Evolutionary conservation across 2,113 vertebrate species (phyloP), one percentile per base, ranked within the genome.

Genomic region (Microtus montanus): DNA sequence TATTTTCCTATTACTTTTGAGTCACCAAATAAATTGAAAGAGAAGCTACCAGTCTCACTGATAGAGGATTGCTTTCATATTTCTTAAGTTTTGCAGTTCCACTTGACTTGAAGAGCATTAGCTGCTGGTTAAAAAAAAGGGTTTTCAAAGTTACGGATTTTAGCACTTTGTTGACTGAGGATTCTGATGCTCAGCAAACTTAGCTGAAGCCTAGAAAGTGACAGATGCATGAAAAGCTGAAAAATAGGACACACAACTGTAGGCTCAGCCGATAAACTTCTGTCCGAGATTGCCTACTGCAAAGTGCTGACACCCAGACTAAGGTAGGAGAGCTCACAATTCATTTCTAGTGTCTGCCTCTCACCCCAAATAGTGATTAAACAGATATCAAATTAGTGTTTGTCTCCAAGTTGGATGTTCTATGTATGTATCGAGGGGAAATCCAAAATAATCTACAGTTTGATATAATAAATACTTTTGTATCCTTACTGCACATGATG

Each of bases 71-170:
- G 95, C 96, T 97, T 97, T 98, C 97, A 95, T 96, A 98, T 98
- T 98, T 98, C 97, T 98, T 97, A 97, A 96, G 93, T 98, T 96
- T 96, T 94, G 78, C 80, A 96, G 95, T 98, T 98, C 97, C 91
- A 97, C 97, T 97, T 98, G 96, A 98, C 96, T 95, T 97, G 96
- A 87, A 93, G 7, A 93, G 90, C 86, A 96, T 95, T 86, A 96
- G 96, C 96, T 98, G 93, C 66, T 89, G 89, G 90, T 95, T 98
- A 86, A 54, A 90, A 58, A 58, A 90, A 58, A 86, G 15, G 44
- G 64, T 70, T 95, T 96, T 97, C 77, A 47, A 92, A 96, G 63
- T 87, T 93, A 88, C 74, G 90, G 86, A 95, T 97, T 98, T 97
- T 96, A 78, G 78, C 75, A 95, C 63, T 93, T 92, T 96, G 83